Evolutionary conservation across 2,888 invertebrate genomes (phyloP).

Genomic region (Lacanobia oleracea): DNA sequence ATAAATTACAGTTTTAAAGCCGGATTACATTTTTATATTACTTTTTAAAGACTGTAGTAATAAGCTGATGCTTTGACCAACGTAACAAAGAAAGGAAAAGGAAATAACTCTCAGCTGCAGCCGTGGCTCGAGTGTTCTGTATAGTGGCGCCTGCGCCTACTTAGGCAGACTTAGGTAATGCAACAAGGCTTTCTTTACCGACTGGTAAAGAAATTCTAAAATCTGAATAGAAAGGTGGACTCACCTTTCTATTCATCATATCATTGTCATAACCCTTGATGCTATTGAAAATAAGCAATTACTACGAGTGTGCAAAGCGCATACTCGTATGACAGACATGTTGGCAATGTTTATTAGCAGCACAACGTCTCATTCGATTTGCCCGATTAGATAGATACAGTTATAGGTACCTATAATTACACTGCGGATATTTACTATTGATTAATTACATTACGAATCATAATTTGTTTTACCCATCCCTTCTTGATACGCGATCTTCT

Average conservation of each 20-base stretch:
- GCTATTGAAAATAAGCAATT: background rate
- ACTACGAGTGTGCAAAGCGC: background rate
- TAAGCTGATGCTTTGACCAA: no score
- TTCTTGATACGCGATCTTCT: conserved; percentile 7
- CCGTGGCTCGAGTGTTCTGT: no score
- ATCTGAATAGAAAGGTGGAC: no score
- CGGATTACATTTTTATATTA: no score
- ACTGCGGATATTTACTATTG: conserved; percentile 25
- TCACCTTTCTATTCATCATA: background rate
- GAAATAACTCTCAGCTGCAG: no score
- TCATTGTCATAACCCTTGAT: background rate
- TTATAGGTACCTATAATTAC: conserved; percentile 21
- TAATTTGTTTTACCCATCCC: background rate
- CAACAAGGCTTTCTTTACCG: no score
- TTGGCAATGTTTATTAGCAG: background rate
- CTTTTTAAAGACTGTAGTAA: no score
- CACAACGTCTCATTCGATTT: conserved; percentile 21
- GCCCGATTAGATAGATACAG: conserved; percentile 19
- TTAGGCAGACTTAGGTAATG: no score
- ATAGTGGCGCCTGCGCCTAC: no score
- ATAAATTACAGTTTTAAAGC: no score
- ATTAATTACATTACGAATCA: conserved; percentile 27
- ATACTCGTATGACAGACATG: background rate
- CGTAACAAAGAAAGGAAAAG: no score
- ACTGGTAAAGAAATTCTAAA: no score